phyloP scores from a whole-genome alignment of 2,797 vertebrate species.

The Varecia variegata region DNA sequence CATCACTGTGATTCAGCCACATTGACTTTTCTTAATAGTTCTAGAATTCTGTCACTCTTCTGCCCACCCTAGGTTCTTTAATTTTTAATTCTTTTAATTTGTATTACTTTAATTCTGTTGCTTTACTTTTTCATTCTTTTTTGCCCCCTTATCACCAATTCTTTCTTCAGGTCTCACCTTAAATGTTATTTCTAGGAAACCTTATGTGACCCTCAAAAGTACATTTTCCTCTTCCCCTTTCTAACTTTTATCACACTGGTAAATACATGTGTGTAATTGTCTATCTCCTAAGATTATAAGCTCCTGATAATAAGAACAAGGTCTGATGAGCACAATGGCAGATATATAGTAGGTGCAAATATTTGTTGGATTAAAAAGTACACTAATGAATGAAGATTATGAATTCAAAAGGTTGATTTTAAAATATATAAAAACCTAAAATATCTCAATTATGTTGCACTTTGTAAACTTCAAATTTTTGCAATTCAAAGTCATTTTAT shows the following conservation, averaged over 20 bases:
- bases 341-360: not conserved
- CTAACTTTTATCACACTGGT: not conserved
- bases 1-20: not conserved
- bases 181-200: not conserved
- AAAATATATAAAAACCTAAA: not conserved
- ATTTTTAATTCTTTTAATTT: not conserved
- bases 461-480: constrained; percentile 1
- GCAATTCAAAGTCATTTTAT: not conserved
- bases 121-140: not conserved
- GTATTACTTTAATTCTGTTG: not conserved
- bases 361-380: not conserved
- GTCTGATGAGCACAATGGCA: not conserved
- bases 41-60: not conserved
- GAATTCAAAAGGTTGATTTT: not conserved
- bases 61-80: not conserved
- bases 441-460: not conserved
- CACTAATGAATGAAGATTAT: not conserved
- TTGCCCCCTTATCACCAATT: not conserved
- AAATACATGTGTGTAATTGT: not conserved
- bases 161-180: not conserved
- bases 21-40: not conserved
- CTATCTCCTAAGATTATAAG: not conserved
- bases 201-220: not conserved
- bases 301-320: not conserved
- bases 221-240: not conserved